Conservation (phyloP, 1,140 invertebrate species). For the Euura saliciscinereae region DNA sequence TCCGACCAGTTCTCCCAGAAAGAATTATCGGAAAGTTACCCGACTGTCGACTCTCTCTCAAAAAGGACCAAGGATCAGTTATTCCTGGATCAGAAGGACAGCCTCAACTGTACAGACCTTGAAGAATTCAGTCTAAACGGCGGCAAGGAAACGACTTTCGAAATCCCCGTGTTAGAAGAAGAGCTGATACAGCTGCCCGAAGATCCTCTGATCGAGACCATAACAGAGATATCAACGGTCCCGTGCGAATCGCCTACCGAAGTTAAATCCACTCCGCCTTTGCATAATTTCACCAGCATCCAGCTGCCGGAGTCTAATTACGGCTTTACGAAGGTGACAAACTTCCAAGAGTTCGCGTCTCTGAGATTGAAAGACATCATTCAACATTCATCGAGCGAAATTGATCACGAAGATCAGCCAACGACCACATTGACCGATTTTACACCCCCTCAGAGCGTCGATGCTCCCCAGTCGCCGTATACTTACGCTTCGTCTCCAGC, state of each 20-base stretch:
- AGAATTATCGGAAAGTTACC: background rate
- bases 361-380: background rate
- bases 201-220: background rate
- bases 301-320: background rate
- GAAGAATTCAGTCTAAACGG: background rate
- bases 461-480: background rate
- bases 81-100: conserved; percentile 1
- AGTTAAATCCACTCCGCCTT: background rate
- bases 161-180: conserved; percentile 9
- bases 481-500: background rate
- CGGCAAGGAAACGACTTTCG: background rate
- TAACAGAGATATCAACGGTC: background rate
- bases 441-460: conserved; percentile 9
- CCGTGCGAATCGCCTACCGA: background rate
- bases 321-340: background rate
- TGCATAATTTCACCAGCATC: background rate
- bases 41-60: background rate
- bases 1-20: background rate
- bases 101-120: background rate
- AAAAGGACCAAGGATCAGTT: background rate
- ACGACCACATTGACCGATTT: conserved; percentile 6
- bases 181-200: background rate
- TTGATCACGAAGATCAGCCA: background rate
- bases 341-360: conserved; percentile 7
- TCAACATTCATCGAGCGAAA: background rate